These are phyloP conservation scores for Gerris lacustris DNA, from an alignment of 2,888 invertebrate species.

Conservation along the genomic window DNA sequence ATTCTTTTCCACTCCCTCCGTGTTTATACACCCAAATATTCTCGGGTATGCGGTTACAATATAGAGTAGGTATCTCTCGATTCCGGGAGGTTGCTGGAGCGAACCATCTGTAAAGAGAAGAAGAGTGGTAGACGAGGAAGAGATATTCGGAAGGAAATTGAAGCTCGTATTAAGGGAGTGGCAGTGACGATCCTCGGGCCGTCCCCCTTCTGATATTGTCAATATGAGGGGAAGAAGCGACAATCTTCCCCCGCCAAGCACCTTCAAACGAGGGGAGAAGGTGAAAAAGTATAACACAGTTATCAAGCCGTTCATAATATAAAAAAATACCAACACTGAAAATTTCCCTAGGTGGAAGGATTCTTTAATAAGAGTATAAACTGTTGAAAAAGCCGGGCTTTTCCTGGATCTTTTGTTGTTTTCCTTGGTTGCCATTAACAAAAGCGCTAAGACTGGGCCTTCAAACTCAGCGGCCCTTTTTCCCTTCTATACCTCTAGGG, in stretches of 20 bases:
- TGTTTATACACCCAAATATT: too few species aligned
- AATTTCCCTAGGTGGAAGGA: background rate
- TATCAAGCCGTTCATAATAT: constrained; percentile 3
- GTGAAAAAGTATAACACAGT: background rate
- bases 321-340: background rate
- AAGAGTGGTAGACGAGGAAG: background rate
- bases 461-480: background rate
- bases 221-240: background rate
- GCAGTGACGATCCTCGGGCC: too few species aligned
- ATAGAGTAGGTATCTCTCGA: too few species aligned
- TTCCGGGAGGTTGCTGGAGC: too few species aligned
- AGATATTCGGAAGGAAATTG: background rate
- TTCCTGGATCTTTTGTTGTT: background rate
- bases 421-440: background rate
- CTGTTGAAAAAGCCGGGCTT: background rate
- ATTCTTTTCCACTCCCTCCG: too few species aligned
- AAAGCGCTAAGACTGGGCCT: background rate
- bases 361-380: constrained; percentile 3
- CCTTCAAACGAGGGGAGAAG: background rate
- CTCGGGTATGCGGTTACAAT: too few species aligned
- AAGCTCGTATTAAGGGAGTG: background rate
- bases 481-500: background rate
- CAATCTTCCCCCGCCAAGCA: background rate
- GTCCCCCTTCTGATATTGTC: too few species aligned
- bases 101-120: background rate